Conservation (phyloP, 2,113 vertebrate genomes). For the Paradoxurus hermaphroditus region DNA sequence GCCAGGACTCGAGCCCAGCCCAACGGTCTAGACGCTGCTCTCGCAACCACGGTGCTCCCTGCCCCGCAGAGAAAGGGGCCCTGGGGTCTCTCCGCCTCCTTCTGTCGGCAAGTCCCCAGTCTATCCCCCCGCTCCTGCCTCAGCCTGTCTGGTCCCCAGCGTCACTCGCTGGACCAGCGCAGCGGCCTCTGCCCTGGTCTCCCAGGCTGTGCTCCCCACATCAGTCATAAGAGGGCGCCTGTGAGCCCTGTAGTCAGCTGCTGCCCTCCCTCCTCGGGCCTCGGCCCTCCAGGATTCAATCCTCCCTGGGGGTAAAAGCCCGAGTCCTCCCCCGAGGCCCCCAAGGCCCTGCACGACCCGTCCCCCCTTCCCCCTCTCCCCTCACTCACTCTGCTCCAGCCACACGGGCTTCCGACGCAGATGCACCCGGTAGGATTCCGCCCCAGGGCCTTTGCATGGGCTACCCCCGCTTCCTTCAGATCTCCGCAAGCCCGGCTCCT, state of each 20-base stretch:
- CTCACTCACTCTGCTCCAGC: background rate
- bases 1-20: background rate
- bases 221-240: background rate
- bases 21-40: background rate
- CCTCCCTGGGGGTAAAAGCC: background rate
- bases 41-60: rapidly evolving
- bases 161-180: rapidly evolving
- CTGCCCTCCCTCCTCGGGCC: background rate
- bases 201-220: background rate
- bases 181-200: rapidly evolving
- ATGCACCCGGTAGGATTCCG: rapidly evolving
- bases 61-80: background rate
- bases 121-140: too few relatives aligned
- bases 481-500: background rate
- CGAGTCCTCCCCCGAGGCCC: background rate
- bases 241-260: background rate
- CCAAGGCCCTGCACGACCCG: too few relatives aligned
- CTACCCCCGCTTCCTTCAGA: background rate
- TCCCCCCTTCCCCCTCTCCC: rapidly evolving
- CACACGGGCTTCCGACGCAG: rapidly evolving
- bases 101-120: background rate
- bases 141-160: background rate
- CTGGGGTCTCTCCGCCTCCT: background rate
- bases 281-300: background rate
- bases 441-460: background rate